Base-by-base conservation (phyloP, 2,113 vertebrate genomes). In the Eudyptes chrysolophus region DNA sequence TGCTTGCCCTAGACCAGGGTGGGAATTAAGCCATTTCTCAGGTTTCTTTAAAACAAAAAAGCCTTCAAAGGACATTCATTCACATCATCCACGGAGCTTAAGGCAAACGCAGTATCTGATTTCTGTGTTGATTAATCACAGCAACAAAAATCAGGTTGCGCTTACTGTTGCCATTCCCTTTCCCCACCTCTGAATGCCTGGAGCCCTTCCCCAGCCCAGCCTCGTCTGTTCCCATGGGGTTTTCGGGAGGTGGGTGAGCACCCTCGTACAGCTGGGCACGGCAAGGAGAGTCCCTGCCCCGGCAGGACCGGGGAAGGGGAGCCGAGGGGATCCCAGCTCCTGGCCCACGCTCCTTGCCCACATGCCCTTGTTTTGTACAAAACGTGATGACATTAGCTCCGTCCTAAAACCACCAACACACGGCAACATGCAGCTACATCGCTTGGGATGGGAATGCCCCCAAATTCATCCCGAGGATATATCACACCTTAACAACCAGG, bases 201-300 rank as follows among this genome's bases (percentile, higher is more conserved):
- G 19, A 88, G 62, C 58, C 70, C 11, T 65, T 40, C 32, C 61
- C 0, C 0, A 38, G 49, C 15, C 44, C 0, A 0, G 9, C 7
- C 46, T 71, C 4, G 0, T 17, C 34, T 13, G 34, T 12, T 74
- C 51, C 24, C 60, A 9, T 0, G 0, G 32, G 42, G 1, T 2
- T 86, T 85, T 81, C 0, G 1, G 58, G 80, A 30, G 49, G 20
- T 5, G 64, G 29, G 6, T 36, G 66, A 94, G 34, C 42, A 36
- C 17, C 61, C 55, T 18, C 9, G 0, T n/a, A 13, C 25, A 61
- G 46, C 30, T 13, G 0, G 36, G 19, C 13, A 36, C 0, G 0
- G 55, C 1, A 0, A 76, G 25, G 25, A 36, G 69, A 60, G 7
- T 15, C 65, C 75, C 52, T 77, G 26, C 6, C 52, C 55, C 0